Base-by-base conservation (phyloP, 2,797 vertebrate genomes). In the Fundulus diaphanus region DNA sequence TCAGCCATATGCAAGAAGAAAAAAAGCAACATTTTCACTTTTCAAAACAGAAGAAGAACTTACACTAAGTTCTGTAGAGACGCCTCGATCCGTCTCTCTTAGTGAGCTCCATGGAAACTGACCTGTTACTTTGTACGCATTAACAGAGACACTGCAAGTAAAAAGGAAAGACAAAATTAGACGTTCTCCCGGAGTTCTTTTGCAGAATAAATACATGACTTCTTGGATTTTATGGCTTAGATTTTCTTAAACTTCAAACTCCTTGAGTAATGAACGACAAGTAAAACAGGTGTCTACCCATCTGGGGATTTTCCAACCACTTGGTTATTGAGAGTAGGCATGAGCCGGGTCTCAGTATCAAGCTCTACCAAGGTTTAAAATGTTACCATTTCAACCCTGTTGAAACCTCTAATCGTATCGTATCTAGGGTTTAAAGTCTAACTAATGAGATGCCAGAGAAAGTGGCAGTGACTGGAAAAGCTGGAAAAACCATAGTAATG, bases 81-180 rank as follows among this genome's bases (percentile, higher is more conserved):
- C 0, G 4, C 98, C 98, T 89, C 98, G 89, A 84, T 99, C 98
- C 0, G 98, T 99, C 94, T 99, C 98, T 80, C 98, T 96, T 61
- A 99, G 94, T 0, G 98, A 99, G 85, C 98, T 99, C 98, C 98
- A 99, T 0, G 98, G 98, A 87, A 99, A 99, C 92, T 99, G 98
- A 2, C 98, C 98, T 0, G 97, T 98, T n/a, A 99, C 98, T 94
- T 99, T 99, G 86, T 99, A 99, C 1, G 97, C 0, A 51, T 99
- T 99, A 44, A 98, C 51, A 7, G 96, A 93, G 92, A 98, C 90
- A 65, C 98, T 99, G 91, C 57, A 90, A 88, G 59, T 40, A 31
- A 57, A 87, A 78, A 24, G 31, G 66, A n/a, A 44, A 76, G 22
- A 40, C 20, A 20, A 24, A 70, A 75, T 15, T 70, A 7, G 76